Percentiles rank a stretch among this genome's conserved stretches.
Evolutionary conservation across 2,113 vertebrate genomes (phyloP).

Genomic region (Petromus typicus): DNA sequence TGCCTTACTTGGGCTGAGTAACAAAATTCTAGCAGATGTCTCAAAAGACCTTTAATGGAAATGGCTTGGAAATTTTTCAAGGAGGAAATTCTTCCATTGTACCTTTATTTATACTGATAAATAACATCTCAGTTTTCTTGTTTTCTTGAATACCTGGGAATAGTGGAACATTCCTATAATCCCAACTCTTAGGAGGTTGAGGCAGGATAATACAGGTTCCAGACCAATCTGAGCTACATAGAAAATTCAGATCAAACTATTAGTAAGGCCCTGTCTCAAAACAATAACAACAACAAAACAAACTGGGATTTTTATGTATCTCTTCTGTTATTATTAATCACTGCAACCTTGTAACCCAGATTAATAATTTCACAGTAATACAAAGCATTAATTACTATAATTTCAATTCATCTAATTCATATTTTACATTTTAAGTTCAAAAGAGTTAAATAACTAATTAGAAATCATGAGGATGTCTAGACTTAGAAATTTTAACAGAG

Average conservation of each 20-base stretch:
- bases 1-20: not conserved
- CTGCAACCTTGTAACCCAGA: not conserved
- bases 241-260: not conserved
- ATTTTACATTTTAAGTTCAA: conserved; percentile 60
- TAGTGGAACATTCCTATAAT: not conserved
- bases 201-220: not conserved
- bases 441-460: not conserved
- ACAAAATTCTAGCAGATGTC: not conserved
- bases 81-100: not conserved
- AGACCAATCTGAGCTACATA: not conserved
- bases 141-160: not conserved
- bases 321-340: not conserved
- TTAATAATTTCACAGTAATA: not conserved
- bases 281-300: not conserved
- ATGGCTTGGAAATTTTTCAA: not conserved
- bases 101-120: not conserved
- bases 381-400: conserved; percentile 56
- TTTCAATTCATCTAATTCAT: conserved; percentile 35
- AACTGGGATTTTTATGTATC: not conserved
- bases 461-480: not conserved
- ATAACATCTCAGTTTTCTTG: not conserved
- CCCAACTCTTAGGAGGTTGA: not conserved
- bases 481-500: not conserved
- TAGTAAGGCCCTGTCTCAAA: not conserved
- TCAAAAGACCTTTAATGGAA: not conserved